Evolutionary conservation across 2,113 vertebrate species (phyloP).

Genomic region (Vidua chalybeata): DNA sequence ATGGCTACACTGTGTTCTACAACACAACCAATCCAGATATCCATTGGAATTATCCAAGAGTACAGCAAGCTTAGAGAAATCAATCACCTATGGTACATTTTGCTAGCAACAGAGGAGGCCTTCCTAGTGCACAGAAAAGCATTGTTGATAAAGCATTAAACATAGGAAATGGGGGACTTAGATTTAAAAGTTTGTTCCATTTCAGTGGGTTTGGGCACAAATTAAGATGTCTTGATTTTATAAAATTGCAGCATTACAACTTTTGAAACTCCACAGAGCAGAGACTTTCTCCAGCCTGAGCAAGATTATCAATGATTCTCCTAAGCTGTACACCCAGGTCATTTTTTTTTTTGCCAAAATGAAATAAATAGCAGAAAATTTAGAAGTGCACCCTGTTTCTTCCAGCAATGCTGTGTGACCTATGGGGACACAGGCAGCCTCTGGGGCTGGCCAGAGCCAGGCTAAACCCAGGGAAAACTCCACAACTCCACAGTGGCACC

Average conservation of each 20-base stretch:
- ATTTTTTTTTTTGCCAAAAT: not conserved
- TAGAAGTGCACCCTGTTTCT: not conserved
- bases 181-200: not conserved
- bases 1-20: not conserved
- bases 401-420: rapidly evolving
- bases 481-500: rapidly evolving
- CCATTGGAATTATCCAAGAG: not conserved
- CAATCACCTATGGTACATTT: not conserved
- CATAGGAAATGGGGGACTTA: not conserved
- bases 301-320: not conserved
- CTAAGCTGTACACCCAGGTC: not conserved
- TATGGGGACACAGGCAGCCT: not conserved
- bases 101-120: not conserved
- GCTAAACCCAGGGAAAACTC: not conserved
- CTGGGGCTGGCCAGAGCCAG: not conserved
- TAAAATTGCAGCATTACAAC: not conserved
- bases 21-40: not conserved
- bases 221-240: not conserved
- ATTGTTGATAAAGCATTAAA: not conserved
- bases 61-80: not conserved
- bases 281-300: not conserved
- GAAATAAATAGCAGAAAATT: not conserved
- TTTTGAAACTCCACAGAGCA: not conserved
- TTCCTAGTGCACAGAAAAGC: not conserved
- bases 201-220: not conserved